Conservation (phyloP, 1,140 invertebrate species). For the Thrips palmi region DNA sequence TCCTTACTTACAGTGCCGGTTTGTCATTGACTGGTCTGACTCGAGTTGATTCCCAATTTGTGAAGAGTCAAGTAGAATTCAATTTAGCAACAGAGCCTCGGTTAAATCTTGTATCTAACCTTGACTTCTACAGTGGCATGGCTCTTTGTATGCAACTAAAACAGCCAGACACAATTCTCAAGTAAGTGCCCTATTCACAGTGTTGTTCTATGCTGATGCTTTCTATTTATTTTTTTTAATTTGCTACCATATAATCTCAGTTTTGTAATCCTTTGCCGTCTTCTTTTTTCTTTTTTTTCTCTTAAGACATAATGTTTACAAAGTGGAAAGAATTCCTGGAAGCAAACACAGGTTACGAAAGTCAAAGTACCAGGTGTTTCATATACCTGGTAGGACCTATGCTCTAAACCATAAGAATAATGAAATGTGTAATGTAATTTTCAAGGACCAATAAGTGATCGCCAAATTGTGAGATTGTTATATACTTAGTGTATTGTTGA, state of each 20-base stretch:
- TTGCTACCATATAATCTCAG: conserved; percentile 13
- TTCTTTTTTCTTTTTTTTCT: conserved; percentile 12
- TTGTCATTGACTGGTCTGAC: conserved; percentile 44
- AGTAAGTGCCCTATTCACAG: conserved; percentile 25
- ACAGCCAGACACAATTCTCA: conserved; percentile 44
- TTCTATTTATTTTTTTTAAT: conserved; percentile 2
- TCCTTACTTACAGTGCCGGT: conserved; percentile 38
- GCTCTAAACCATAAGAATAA: conserved; percentile 60
- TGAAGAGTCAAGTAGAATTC: conserved; percentile 48
- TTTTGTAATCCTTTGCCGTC: conserved; percentile 5
- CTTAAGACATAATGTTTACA: conserved; percentile 42
- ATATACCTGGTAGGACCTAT: conserved; percentile 47
- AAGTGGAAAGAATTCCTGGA: conserved; percentile 45
- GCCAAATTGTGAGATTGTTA: neutral
- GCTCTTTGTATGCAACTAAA: conserved; percentile 64
- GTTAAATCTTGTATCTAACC: conserved; percentile 53
- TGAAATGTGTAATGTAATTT: conserved; percentile 41
- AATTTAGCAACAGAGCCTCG: conserved; percentile 47
- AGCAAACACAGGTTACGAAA: conserved; percentile 43
- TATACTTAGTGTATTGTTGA: no score
- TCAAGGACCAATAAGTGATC: conserved; percentile 7
- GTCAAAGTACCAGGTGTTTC: conserved; percentile 26
- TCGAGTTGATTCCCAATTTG: conserved; percentile 44
- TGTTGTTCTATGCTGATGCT: conserved; percentile 8
- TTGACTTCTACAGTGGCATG: conserved; percentile 59